phyloP scores from a whole-genome alignment of 2,113 vertebrate species.

The Stegostoma tigrinum region DNA sequence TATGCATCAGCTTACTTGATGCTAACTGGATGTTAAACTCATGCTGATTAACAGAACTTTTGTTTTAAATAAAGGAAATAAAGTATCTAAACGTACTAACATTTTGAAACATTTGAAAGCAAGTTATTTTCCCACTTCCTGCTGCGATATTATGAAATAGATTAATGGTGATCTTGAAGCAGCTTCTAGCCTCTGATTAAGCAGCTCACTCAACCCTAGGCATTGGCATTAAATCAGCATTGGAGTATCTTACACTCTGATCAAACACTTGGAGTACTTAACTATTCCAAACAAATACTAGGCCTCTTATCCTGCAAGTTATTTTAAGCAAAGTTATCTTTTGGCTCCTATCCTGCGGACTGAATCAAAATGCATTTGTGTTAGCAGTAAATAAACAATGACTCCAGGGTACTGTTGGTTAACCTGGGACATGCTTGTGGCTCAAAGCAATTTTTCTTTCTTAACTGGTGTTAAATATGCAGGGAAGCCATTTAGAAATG shows the following conservation, averaged over 20 bases:
- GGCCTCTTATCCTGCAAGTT: background rate
- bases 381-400: slow-evolving; percentile 1
- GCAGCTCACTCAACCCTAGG: background rate
- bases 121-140: background rate
- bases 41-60: background rate
- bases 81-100: background rate
- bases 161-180: background rate
- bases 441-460: slow-evolving; percentile 20
- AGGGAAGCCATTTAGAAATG: background rate
- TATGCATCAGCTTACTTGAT: background rate
- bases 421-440: background rate
- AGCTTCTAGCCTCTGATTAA: background rate
- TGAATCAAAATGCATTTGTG: slow-evolving; percentile 20
- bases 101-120: background rate
- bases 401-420: background rate
- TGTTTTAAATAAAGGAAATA: background rate
- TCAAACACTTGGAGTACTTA: background rate
- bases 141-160: background rate
- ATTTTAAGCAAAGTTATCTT: background rate
- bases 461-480: background rate
- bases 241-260: background rate
- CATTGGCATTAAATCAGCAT: background rate
- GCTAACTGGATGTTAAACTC: background rate
- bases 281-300: background rate
- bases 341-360: background rate